Conservation (phyloP, 2,797 vertebrate genomes). For the Hozukius guyotensis region DNA sequence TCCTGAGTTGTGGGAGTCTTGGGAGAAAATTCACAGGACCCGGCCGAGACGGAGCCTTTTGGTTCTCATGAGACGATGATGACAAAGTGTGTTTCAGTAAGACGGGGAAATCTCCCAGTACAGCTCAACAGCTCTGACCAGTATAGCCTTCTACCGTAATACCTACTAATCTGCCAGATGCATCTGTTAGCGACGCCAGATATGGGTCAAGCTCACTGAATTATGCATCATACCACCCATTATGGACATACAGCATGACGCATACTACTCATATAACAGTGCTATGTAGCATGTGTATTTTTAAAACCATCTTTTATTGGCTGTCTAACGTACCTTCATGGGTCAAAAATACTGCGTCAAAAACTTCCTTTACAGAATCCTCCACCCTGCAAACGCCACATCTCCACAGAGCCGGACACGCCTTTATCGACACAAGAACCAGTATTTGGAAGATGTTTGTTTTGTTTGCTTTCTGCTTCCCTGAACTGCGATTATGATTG, state of each 20-base stretch:
- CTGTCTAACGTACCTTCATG: background rate
- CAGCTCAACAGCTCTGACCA: conserved; percentile 19
- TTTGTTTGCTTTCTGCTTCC: conserved; percentile 56
- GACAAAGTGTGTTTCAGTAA: conserved; percentile 4
- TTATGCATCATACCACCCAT: conserved; percentile 13
- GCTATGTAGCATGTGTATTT: conserved; percentile 1
- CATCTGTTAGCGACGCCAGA: conserved; percentile 54
- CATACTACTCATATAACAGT: background rate
- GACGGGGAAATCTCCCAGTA: conserved; percentile 8
- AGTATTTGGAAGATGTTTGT: conserved; percentile 49
- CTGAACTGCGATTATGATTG: conserved; percentile 60
- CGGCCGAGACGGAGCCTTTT: conserved; percentile 1
- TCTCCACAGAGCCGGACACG: conserved; percentile 3
- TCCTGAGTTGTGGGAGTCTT: conserved; percentile 53
- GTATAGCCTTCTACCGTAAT: conserved; percentile 18
- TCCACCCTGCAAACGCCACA: conserved; percentile 16
- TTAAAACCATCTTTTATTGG: conserved; percentile 16
- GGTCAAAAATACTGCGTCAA: conserved; percentile 11
- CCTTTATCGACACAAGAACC: conserved; percentile 17
- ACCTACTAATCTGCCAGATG: conserved; percentile 57
- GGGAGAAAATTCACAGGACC: conserved; percentile 53
- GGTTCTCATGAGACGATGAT: conserved; percentile 32
- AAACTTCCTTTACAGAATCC: conserved; percentile 11
- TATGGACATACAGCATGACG: background rate
- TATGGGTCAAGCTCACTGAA: conserved; percentile 36